A percentile compares a stretch with the other conserved stretches of the same genome.
phyloP scores from a whole-genome alignment of 2,113 vertebrate species.

The Paradoxurus hermaphroditus region DNA sequence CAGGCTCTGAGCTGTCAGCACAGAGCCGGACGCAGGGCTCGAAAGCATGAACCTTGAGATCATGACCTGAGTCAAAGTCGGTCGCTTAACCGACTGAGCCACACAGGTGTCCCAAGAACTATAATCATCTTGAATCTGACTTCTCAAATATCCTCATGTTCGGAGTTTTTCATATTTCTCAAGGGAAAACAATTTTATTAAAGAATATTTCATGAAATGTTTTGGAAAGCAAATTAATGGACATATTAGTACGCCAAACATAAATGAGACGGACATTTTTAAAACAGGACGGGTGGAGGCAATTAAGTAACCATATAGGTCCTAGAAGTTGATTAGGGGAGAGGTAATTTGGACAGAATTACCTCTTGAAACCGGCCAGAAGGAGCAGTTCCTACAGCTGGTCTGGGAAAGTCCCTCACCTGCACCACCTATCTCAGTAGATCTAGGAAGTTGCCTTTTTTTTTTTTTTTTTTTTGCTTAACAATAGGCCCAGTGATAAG shows the following conservation, averaged over 20 bases:
- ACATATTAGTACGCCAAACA: background rate
- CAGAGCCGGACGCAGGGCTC: no score
- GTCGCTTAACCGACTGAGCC: no score
- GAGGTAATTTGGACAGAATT: conserved; percentile 13
- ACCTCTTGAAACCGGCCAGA: background rate
- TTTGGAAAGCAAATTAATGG: background rate
- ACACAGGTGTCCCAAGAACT: background rate
- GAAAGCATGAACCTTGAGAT: no score
- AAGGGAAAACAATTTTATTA: background rate
- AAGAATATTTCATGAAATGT: background rate
- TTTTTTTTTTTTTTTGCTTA: conserved; percentile 68
- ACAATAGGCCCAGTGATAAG: conserved; percentile 74
- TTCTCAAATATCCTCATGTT: background rate
- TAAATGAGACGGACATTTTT: background rate
- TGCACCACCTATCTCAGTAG: conserved; percentile 32
- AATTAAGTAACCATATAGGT: background rate
- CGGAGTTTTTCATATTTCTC: background rate
- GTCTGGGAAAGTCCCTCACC: conserved; percentile 53
- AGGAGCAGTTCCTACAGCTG: background rate
- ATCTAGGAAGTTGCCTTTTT: conserved; percentile 58
- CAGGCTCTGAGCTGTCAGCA: no score
- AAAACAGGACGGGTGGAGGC: background rate
- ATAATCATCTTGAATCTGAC: background rate
- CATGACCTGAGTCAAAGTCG: no score
- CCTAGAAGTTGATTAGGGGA: background rate